Conservation (phyloP, 2,888 invertebrate genomes). For the Lapara coniferarum region DNA sequence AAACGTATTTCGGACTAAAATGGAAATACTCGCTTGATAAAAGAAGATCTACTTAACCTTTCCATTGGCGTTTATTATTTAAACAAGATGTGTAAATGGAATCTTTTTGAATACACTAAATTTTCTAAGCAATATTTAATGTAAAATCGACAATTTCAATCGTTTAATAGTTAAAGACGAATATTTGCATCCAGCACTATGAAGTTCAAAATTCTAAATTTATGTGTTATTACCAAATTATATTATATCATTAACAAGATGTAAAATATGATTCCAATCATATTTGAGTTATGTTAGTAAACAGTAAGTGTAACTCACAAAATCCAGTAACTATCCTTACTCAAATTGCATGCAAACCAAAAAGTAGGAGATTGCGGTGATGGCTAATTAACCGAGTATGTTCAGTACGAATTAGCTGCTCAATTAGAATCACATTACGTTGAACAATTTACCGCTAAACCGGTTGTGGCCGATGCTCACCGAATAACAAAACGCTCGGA, state of each 20-base stretch:
- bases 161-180: no score
- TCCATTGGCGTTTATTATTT: neutral
- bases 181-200: no score
- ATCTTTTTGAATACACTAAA: neutral
- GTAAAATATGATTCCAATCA: no score
- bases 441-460: slow-evolving; percentile 79
- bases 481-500: slow-evolving; percentile 72
- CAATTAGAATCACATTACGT: slow-evolving; percentile 82
- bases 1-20: neutral
- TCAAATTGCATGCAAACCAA: slow-evolving; percentile 31
- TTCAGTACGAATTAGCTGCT: slow-evolving; percentile 76
- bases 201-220: no score
- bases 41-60: neutral
- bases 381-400: slow-evolving; percentile 66
- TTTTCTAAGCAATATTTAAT: neutral
- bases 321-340: neutral
- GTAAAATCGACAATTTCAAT: no score
- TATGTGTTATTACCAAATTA: no score
- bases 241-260: no score
- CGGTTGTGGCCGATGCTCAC: slow-evolving; percentile 66
- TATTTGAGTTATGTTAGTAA: no score
- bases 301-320: neutral
- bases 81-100: neutral
- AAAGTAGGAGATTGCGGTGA: slow-evolving; percentile 43
- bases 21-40: neutral